phyloP scores from a whole-genome alignment of 1,140 invertebrate genomes.

The Drosophila orosa region DNA sequence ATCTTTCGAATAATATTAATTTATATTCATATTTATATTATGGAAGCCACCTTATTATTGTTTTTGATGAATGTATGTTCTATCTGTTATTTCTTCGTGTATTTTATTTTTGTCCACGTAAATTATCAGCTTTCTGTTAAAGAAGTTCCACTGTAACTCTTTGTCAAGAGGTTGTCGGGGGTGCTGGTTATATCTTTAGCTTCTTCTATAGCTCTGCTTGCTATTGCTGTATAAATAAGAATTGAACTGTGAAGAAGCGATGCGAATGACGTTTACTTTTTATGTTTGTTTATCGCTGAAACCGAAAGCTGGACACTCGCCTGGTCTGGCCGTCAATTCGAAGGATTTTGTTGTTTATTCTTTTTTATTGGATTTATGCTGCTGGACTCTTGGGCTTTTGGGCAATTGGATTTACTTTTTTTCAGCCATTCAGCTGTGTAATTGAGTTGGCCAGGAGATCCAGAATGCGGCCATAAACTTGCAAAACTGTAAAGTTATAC shows the following conservation, averaged over 20 bases:
- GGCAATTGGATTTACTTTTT: slow-evolving; percentile 68
- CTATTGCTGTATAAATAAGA: slow-evolving; percentile 74
- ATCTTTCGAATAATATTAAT: no score
- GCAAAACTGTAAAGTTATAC: slow-evolving; percentile 15
- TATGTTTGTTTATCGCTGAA: slow-evolving; percentile 79
- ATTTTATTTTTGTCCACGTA: neutral
- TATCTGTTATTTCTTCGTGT: neutral
- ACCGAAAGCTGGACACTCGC: slow-evolving; percentile 78
- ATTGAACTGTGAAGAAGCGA: slow-evolving; percentile 75
- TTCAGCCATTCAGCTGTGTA: slow-evolving; percentile 73
- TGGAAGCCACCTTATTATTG: no score
- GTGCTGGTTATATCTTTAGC: slow-evolving; percentile 44
- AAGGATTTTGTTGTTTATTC: slow-evolving; percentile 49
- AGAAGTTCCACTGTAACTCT: slow-evolving; percentile 42
- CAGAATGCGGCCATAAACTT: slow-evolving; percentile 25
- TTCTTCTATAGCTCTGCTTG: slow-evolving; percentile 9
- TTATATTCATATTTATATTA: no score
- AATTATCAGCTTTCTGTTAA: neutral
- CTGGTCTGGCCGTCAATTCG: slow-evolving; percentile 25
- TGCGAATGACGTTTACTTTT: slow-evolving; percentile 74
- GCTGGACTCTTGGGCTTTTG: slow-evolving; percentile 35
- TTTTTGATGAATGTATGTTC: no score
- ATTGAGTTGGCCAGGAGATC: slow-evolving; percentile 63
- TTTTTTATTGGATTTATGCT: slow-evolving; percentile 66
- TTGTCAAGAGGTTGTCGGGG: slow-evolving; percentile 29